A percentile compares a stretch with the other conserved stretches of the same genome.
Conservation (phyloP, 2,888 invertebrate species). For the Calliscelio sp. region DNA sequence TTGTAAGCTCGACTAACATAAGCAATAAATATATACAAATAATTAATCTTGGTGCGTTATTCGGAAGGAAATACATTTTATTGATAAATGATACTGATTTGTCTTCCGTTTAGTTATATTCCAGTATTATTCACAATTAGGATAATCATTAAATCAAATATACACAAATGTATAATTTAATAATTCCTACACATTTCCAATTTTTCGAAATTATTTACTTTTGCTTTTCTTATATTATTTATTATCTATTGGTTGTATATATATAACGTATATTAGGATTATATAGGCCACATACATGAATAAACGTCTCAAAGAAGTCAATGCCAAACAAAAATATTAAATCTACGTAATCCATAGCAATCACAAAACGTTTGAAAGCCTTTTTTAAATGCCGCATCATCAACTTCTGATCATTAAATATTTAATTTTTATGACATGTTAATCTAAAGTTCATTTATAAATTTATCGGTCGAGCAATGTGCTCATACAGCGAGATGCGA, state of each 20-base stretch:
- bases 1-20: no score
- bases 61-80: not conserved
- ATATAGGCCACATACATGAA: conserved; percentile 25
- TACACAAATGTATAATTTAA: not conserved
- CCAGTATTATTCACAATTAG: not conserved
- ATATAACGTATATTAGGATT: not conserved
- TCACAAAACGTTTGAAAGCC: not conserved
- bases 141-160: not conserved
- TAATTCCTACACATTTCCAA: not conserved
- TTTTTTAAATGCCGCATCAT: not conserved
- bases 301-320: conserved; percentile 6
- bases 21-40: conserved; percentile 6
- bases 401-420: not conserved
- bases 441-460: conserved; percentile 12
- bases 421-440: conserved; percentile 39
- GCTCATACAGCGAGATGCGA: not conserved
- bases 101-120: conserved; percentile 6
- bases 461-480: conserved; percentile 34
- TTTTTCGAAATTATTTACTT: conserved; percentile 3
- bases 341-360: conserved; percentile 11
- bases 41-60: not conserved
- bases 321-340: conserved; percentile 33
- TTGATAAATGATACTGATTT: conserved; percentile 13
- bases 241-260: not conserved
- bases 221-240: conserved; percentile 9